These are phyloP conservation scores for Cercopithecus neglectus DNA, from an alignment of 2,797 vertebrate genomes.

Conservation along the genomic window DNA sequence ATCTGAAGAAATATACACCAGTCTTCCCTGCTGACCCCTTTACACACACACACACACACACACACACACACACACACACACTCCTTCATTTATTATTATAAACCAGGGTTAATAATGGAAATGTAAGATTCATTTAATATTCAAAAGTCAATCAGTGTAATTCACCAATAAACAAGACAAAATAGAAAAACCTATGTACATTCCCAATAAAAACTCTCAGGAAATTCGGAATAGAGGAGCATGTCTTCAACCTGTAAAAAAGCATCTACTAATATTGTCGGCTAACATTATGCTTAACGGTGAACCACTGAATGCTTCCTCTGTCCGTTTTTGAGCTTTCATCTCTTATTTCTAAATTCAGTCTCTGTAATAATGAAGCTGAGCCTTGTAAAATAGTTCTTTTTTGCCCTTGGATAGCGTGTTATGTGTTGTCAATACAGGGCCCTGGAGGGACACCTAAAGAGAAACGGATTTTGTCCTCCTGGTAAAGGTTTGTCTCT, in stretches of 20 bases:
- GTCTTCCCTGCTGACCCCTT: background rate
- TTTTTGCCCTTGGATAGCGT: background rate
- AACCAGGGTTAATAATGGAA: background rate
- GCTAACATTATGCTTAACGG: background rate
- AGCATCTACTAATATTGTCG: background rate
- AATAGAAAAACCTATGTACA: background rate
- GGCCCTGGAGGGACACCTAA: background rate
- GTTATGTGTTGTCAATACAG: background rate
- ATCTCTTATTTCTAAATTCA: background rate
- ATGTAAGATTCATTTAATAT: background rate
- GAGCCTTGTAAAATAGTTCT: background rate
- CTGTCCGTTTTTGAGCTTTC: background rate
- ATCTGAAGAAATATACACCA: background rate
- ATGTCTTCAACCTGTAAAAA: background rate
- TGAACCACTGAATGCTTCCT: background rate
- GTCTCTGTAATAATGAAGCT: background rate
- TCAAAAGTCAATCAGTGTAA: background rate
- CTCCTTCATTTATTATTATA: background rate
- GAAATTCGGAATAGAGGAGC: background rate
- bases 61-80: no score
- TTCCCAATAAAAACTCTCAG: background rate
- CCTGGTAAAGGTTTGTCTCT: background rate
- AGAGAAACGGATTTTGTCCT: background rate
- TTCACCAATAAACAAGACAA: background rate
- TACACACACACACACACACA: no score